Conservation (phyloP, 2,797 vertebrate species). For the Halcyon badia region DNA sequence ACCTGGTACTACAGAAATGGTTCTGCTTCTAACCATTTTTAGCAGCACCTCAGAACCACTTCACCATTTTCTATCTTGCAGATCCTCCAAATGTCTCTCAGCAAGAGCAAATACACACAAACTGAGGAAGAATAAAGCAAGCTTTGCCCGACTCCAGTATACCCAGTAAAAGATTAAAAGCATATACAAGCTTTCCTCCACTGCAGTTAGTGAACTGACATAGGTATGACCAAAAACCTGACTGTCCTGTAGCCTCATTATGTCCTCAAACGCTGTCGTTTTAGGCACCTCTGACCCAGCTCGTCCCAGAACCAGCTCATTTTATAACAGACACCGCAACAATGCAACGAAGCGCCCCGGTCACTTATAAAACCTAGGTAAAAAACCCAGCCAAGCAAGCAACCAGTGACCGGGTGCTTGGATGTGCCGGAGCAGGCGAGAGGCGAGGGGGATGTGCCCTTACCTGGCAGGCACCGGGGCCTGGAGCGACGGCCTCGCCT, state of each 20-base stretch:
- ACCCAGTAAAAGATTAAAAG: not conserved
- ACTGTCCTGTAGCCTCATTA: rapidly evolving
- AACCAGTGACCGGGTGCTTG: rapidly evolving
- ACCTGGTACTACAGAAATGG: rapidly evolving
- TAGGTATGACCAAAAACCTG: rapidly evolving
- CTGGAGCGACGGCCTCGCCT: not conserved
- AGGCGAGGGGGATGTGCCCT: not conserved
- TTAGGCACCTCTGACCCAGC: too few relatives aligned
- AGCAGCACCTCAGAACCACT: not conserved
- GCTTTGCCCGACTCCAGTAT: rapidly evolving
- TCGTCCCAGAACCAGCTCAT: not conserved
- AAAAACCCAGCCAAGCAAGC: not conserved
- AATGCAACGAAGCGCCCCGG: rapidly evolving
- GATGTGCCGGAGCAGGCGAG: not conserved
- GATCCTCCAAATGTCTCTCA: too few relatives aligned
- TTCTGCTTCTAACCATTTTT: rapidly evolving
- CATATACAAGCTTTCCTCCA: rapidly evolving
- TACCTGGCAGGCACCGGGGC: not conserved
- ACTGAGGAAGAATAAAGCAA: not conserved
- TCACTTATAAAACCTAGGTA: not conserved
- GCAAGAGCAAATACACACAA: not conserved
- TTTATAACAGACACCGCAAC: rapidly evolving
- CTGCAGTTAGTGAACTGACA: too few relatives aligned
- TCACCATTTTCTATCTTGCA: not conserved
- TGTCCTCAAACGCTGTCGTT: rapidly evolving